Base-by-base conservation (phyloP, 37 sponge, comb jelly and placozoan genomes). In the Bolinopsis microptera region DNA sequence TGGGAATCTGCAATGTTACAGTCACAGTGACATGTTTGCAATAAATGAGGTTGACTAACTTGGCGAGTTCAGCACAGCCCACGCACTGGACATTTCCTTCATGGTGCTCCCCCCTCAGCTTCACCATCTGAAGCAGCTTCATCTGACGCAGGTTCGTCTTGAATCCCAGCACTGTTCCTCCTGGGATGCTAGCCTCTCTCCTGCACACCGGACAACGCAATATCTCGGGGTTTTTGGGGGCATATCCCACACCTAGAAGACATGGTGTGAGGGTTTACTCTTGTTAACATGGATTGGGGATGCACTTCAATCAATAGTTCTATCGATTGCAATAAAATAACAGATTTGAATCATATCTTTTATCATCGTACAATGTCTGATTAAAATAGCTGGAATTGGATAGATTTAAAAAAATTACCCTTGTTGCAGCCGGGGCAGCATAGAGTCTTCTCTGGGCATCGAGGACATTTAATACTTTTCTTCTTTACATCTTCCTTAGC, bases 61-160 rank as follows among this genome's bases (percentile, higher is more conserved):
- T 86, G 90, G 90, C 41, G 3, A 2, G 32, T 23, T 26, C 61
- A 27, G 34, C 90, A 39, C 90, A 86, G 0, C 90, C 90, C 48
- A 86, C 90, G 22, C 90, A 86, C 26, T 24, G 41, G 26, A 86
- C 38, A 40, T 41, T 39, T 48, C 90, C 90, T 48, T 41, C 61
- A 25, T 86, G n/a, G 61, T 40, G 90, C 26, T 86, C 90, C 24
- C 90, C 90, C 28, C 90, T 38, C 61, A 86, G 34, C 30, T 86
- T 86, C 9, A 86, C 90, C 90, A 86, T 86, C 90, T 86, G 90
- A 9, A 86, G 61, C 25, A 86, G 90, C 90, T 86, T 86, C 90
- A 86, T 86, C 30, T 39, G 13, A 24, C 90, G 40, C 61, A 86
- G 40, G 61, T 86, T 86, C 48, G 90, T 86, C 90, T 86, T 86